These are phyloP conservation scores for Entelurus aequoreus DNA, from an alignment of 2,113 vertebrate genomes.

Conservation along the genomic window DNA sequence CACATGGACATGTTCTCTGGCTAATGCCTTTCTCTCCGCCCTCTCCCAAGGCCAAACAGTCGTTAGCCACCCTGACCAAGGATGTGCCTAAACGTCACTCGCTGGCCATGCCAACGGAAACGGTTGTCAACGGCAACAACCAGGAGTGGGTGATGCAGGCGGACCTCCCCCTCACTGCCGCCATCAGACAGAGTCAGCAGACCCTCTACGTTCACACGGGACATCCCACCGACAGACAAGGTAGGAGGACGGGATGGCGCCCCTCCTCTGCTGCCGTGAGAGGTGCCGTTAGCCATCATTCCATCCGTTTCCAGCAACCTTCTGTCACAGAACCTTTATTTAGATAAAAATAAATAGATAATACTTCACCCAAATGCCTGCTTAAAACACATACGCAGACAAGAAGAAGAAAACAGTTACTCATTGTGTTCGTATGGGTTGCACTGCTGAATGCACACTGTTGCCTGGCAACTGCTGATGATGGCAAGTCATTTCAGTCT, in stretches of 20 bases:
- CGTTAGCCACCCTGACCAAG: slow-evolving; percentile 93
- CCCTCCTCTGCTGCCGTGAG: slow-evolving; percentile 32
- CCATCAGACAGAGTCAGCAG: slow-evolving; percentile 98
- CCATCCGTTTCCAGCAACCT: slow-evolving; percentile 20
- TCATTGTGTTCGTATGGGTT: slow-evolving; percentile 19
- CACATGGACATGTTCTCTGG: not conserved
- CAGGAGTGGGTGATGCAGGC: slow-evolving; percentile 99
- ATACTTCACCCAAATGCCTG: too few relatives aligned
- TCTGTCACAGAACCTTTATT: too few relatives aligned
- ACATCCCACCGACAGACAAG: slow-evolving; percentile 88
- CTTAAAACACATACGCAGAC: not conserved
- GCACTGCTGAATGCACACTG: slow-evolving; percentile 25
- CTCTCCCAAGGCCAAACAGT: slow-evolving; percentile 88
- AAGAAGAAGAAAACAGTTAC: not conserved
- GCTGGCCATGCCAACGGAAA: slow-evolving; percentile 91
- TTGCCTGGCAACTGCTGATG: slow-evolving; percentile 61
- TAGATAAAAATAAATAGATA: too few relatives aligned
- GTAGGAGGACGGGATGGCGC: slow-evolving; percentile 55
- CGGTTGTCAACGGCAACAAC: slow-evolving; percentile 95
- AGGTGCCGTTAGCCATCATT: slow-evolving; percentile 21
- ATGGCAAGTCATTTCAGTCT: slow-evolving; percentile 43
- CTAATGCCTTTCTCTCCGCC: slow-evolving; percentile 14
- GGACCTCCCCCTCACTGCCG: slow-evolving; percentile 92
- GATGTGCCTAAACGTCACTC: slow-evolving; percentile 96
- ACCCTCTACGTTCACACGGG: slow-evolving; percentile 88